Percentiles rank a stretch among this genome's conserved stretches.
These are phyloP conservation scores for Syngnathus floridae DNA, from an alignment of 2,113 vertebrate genomes.

Conservation along the genomic window DNA sequence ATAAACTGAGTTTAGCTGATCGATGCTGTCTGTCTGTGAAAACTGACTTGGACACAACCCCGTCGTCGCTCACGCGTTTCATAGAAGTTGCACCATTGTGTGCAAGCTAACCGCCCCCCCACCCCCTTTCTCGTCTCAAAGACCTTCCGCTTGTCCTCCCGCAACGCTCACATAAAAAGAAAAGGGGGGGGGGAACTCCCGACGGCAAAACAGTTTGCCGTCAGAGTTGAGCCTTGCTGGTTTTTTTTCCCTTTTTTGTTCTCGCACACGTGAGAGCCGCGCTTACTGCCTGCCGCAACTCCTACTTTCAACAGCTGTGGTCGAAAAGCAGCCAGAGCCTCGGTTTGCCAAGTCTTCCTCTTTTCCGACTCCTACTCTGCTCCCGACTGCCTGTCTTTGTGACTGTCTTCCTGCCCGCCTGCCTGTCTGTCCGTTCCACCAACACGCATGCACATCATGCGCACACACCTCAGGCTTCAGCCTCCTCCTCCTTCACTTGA, in stretches of 20 bases:
- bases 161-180: conserved; percentile 7
- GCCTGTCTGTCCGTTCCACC: conserved; percentile 10
- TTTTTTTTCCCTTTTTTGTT: conserved; percentile 22
- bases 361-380: conserved; percentile 50
- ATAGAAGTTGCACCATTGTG: background rate
- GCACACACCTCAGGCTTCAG: conserved; percentile 65
- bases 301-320: conserved; percentile 64
- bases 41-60: background rate
- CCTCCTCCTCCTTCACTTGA: conserved; percentile 66
- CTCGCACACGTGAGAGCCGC: conserved; percentile 36
- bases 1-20: background rate
- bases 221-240: conserved; percentile 17
- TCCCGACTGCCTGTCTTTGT: conserved; percentile 27
- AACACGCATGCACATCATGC: conserved; percentile 46
- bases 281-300: conserved; percentile 52
- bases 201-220: conserved; percentile 16
- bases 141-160: conserved; percentile 3
- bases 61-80: background rate
- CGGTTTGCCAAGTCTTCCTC: conserved; percentile 48
- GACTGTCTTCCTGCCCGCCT: conserved; percentile 6
- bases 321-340: conserved; percentile 46
- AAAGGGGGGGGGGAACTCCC: conserved; percentile 13
- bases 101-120: background rate
- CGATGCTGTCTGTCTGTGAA: background rate
- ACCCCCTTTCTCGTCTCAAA: background rate